Conservation (phyloP, 1,140 invertebrate species). For the Drosophila azteca region DNA sequence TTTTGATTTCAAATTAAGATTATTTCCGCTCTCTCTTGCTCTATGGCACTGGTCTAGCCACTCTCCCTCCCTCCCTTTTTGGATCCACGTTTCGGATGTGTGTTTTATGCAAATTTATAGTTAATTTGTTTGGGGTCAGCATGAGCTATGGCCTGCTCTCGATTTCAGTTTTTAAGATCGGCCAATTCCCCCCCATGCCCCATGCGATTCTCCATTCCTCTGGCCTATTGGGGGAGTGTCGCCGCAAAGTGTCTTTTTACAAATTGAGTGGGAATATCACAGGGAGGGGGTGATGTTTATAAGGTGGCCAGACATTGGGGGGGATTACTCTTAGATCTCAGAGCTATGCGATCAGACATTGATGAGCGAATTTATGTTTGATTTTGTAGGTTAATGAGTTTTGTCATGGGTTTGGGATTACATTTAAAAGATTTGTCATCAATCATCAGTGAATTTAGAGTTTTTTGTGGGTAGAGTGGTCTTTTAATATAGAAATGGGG, state of each 20-base stretch:
- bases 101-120: slow-evolving; percentile 49
- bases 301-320: no score
- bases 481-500: no score
- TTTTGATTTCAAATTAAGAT: slow-evolving; percentile 80
- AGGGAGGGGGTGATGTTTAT: background rate
- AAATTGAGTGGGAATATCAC: background rate
- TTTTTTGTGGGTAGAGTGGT: no score
- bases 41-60: slow-evolving; percentile 1
- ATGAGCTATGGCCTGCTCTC: slow-evolving; percentile 15
- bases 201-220: background rate
- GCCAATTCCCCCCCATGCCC: no score
- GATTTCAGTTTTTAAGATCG: slow-evolving; percentile 16
- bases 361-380: no score
- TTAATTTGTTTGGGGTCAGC: slow-evolving; percentile 57
- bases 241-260: background rate
- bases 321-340: no score
- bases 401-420: no score
- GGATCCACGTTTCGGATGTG: slow-evolving; percentile 6
- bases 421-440: no score
- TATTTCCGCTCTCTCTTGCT: slow-evolving; percentile 17
- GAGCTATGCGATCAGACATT: no score
- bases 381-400: no score
- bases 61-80: no score
- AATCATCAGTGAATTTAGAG: no score
- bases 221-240: background rate